Evolutionary conservation across 1,140 invertebrate species (phyloP).

Genomic region (Ephestia elutella): DNA sequence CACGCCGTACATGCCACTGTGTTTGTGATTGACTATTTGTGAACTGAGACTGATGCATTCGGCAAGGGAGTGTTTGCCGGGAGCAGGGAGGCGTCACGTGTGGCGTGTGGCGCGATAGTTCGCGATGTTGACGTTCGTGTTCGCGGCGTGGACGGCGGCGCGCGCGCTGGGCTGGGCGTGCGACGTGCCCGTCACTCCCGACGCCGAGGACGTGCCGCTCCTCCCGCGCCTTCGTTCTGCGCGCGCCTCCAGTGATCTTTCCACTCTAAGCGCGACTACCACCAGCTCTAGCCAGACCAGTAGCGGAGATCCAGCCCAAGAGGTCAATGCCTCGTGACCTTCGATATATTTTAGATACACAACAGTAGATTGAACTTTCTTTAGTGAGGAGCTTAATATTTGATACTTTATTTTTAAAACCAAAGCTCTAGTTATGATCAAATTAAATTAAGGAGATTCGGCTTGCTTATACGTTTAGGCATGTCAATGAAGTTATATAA

Average conservation of each 20-base stretch:
- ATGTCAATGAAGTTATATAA: too few species aligned
- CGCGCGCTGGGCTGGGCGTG: conserved; percentile 62
- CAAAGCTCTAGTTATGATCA: too few species aligned
- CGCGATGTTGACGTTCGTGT: conserved; percentile 59
- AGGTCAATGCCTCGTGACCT: conserved; percentile 46
- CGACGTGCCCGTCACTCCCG: conserved; percentile 46
- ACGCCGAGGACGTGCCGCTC: conserved; percentile 60
- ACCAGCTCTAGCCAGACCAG: conserved; percentile 67
- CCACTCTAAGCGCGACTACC: conserved; percentile 66
- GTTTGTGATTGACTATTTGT: conserved; percentile 25
- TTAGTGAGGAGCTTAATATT: too few species aligned
- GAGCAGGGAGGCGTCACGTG: conserved; percentile 43
- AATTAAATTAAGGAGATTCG: too few species aligned
- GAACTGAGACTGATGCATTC: conserved; percentile 46
- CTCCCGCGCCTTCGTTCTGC: conserved; percentile 74
- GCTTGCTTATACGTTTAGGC: too few species aligned
- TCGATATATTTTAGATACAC: conserved; percentile 2
- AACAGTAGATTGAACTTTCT: background rate
- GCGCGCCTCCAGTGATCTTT: conserved; percentile 75
- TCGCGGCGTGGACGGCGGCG: conserved; percentile 61
- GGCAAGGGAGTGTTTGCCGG: conserved; percentile 32
- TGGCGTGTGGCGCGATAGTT: conserved; percentile 50
- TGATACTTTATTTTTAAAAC: too few species aligned
- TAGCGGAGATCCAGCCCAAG: conserved; percentile 56
- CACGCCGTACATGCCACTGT: conserved; percentile 9